Conservation (phyloP, 2,888 invertebrate genomes). For the Gari tellinella region DNA sequence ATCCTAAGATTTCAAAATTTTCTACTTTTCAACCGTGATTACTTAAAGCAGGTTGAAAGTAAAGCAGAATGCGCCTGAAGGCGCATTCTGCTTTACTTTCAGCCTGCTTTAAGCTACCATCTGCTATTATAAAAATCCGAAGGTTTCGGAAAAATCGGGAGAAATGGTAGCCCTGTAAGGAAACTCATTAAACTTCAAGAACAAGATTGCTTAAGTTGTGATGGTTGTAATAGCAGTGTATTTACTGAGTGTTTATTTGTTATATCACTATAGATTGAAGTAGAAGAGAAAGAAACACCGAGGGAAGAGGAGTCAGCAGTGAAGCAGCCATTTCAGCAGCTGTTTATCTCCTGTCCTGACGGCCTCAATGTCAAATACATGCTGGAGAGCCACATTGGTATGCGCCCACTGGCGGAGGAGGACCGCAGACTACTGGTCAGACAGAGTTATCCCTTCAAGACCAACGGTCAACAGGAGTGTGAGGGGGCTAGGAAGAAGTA, state of each 20-base stretch:
- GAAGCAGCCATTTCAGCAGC: conserved; percentile 79
- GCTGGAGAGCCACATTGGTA: conserved; percentile 79
- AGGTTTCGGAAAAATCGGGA: too few relatives aligned
- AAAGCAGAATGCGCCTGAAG: too few relatives aligned
- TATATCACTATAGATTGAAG: conserved; percentile 27
- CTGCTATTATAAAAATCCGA: too few relatives aligned
- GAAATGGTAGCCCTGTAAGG: too few relatives aligned
- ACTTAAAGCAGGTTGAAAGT: too few relatives aligned
- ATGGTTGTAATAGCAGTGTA: too few relatives aligned
- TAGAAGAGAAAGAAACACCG: conserved; percentile 60
- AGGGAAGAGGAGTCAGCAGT: conserved; percentile 62
- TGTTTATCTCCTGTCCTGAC: conserved; percentile 82
- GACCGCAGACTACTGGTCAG: conserved; percentile 77
- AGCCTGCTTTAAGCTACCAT: too few relatives aligned
- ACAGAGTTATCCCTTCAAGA: conserved; percentile 82
- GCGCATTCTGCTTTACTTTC: too few relatives aligned
- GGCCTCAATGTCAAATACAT: conserved; percentile 80
- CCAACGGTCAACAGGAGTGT: conserved; percentile 77
- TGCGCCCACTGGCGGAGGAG: conserved; percentile 71
- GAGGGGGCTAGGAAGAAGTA: conserved; percentile 75
- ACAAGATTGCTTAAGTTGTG: too few relatives aligned
- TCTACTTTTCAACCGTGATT: too few relatives aligned
- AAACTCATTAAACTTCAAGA: too few relatives aligned
- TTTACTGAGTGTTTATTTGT: background rate
- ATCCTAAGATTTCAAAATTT: too few relatives aligned